Percentiles rank a stretch among this genome's conserved stretches.
Conservation (phyloP, 2,797 vertebrate species). For the Pogoniulus pusillus region DNA sequence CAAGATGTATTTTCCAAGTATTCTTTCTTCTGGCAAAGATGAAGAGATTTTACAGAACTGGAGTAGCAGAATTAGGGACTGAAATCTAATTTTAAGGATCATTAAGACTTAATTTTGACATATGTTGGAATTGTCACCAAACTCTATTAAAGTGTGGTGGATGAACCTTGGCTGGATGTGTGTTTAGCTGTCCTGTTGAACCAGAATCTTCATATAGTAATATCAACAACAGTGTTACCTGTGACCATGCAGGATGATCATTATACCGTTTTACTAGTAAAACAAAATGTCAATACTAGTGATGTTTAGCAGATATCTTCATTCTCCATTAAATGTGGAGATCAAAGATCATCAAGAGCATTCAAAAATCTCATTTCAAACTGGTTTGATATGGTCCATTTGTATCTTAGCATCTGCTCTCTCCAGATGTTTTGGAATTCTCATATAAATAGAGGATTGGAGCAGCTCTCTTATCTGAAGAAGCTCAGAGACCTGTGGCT, state of each 20-base stretch:
- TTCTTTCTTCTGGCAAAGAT: neutral
- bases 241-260: neutral
- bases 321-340: neutral
- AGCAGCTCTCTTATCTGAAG: too few species aligned
- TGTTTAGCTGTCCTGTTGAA: neutral
- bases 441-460: neutral
- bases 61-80: neutral
- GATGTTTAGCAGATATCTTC: neutral
- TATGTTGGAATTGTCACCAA: neutral
- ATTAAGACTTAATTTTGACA: neutral
- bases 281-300: neutral
- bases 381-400: neutral
- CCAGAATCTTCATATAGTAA: neutral
- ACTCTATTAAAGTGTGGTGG: neutral
- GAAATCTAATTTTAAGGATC: neutral
- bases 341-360: neutral
- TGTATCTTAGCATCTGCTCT: neutral
- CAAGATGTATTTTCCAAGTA: neutral
- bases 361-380: neutral
- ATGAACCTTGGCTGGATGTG: neutral
- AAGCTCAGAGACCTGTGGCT: too few species aligned
- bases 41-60: neutral
- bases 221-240: neutral
- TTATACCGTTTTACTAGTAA: neutral
- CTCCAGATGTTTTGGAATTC: neutral